These are phyloP conservation scores for Cynoglossus semilaevis DNA, from an alignment of 2,113 vertebrate genomes.

Conservation along the genomic window DNA sequence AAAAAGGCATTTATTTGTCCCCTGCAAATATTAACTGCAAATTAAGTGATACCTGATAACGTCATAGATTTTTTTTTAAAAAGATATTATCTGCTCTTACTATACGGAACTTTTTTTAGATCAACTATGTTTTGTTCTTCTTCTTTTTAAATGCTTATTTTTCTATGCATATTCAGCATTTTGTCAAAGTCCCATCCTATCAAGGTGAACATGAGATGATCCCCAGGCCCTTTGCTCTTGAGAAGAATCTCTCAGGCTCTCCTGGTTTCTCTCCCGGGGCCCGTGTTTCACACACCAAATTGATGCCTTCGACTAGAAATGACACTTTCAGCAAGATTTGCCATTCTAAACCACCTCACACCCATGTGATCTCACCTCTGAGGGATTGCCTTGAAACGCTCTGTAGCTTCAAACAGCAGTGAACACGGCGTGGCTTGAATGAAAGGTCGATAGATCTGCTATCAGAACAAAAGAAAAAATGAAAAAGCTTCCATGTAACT, in stretches of 20 bases:
- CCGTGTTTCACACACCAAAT: conserved; percentile 75
- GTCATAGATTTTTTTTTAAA: no score
- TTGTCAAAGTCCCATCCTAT: conserved; percentile 67
- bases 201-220: conserved; percentile 71
- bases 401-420: conserved; percentile 71
- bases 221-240: conserved; percentile 74
- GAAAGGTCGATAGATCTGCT: conserved; percentile 64
- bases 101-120: conserved; percentile 25
- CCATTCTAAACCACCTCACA: conserved; percentile 80
- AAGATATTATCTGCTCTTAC: background rate
- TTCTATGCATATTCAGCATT: conserved; percentile 54
- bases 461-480: conserved; percentile 41
- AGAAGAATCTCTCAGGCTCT: conserved; percentile 74
- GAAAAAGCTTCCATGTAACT: conserved; percentile 64
- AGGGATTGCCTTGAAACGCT: conserved; percentile 73
- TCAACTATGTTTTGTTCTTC: conserved; percentile 29
- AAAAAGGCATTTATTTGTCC: background rate
- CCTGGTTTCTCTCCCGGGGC: conserved; percentile 38
- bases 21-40: background rate
- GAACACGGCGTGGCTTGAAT: conserved; percentile 61
- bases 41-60: conserved; percentile 8
- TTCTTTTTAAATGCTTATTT: conserved; percentile 35
- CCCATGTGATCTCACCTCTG: conserved; percentile 75
- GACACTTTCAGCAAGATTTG: conserved; percentile 81
- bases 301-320: conserved; percentile 78